These are phyloP conservation scores for Fulica atra DNA, from an alignment of 2,113 vertebrate species.

Conservation along the genomic window DNA sequence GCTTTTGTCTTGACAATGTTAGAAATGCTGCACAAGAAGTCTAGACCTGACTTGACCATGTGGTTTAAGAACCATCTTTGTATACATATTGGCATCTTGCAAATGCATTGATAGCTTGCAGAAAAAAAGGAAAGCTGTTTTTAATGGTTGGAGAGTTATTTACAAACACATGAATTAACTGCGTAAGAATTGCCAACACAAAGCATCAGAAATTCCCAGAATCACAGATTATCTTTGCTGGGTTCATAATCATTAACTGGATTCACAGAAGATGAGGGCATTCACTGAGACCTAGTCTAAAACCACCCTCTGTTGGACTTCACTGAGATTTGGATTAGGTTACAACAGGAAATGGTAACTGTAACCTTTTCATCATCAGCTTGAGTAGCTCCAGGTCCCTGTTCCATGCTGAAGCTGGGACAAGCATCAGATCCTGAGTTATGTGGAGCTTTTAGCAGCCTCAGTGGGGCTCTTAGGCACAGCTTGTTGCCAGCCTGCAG, in stretches of 20 bases:
- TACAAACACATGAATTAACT: background rate
- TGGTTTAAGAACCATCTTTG: background rate
- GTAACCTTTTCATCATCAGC: background rate
- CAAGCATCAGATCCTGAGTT: background rate
- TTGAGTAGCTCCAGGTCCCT: background rate
- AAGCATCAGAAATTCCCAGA: background rate
- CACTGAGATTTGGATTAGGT: background rate
- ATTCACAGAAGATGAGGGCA: background rate
- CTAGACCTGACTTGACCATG: background rate
- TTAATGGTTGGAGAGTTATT: conserved; percentile 16
- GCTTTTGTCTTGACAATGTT: background rate
- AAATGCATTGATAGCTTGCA: background rate
- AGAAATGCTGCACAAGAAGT: background rate
- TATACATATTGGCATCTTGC: background rate
- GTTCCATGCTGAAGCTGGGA: background rate
- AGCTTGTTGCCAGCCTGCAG: background rate
- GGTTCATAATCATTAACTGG: background rate
- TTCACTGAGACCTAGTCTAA: background rate
- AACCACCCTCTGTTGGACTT: background rate
- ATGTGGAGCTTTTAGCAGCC: background rate
- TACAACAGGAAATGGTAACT: background rate
- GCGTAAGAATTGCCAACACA: background rate
- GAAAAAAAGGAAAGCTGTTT: conserved; percentile 33
- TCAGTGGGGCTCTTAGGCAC: background rate
- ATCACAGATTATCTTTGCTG: background rate